Evolutionary conservation across 2,113 vertebrate species (phyloP).

Genomic region (Verasper variegatus): DNA sequence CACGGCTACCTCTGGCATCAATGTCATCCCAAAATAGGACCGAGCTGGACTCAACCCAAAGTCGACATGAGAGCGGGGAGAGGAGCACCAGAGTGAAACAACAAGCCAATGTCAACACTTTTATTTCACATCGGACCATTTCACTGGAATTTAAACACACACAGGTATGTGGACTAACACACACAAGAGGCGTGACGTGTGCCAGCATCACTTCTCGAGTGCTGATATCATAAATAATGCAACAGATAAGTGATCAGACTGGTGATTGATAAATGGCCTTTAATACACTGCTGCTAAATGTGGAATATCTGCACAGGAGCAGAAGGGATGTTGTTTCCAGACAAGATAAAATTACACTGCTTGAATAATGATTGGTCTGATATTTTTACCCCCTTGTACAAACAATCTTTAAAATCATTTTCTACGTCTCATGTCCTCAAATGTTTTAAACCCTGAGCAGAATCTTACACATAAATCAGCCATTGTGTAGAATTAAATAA

Average conservation of each 20-base stretch:
- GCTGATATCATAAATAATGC: conserved; percentile 47
- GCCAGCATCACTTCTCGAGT: conserved; percentile 13
- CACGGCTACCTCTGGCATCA: conserved; percentile 48
- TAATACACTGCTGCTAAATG: conserved; percentile 25
- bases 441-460: too few relatives aligned
- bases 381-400: not conserved
- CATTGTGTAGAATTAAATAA: too few relatives aligned
- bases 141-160: conserved; percentile 10
- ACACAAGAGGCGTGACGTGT: not conserved
- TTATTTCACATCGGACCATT: conserved; percentile 1
- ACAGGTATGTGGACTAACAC: conserved; percentile 1
- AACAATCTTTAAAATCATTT: not conserved
- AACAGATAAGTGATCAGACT: conserved; percentile 7
- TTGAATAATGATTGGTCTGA: not conserved
- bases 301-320: not conserved
- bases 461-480: too few relatives aligned
- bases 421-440: not conserved
- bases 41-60: conserved; percentile 44
- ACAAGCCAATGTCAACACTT: conserved; percentile 23
- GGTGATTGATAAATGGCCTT: conserved; percentile 13
- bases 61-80: conserved; percentile 32
- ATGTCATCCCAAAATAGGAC: conserved; percentile 68
- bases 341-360: not conserved
- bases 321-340: not conserved
- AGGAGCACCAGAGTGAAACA: conserved; percentile 10